Percentiles rank a stretch among this genome's conserved stretches.
These are phyloP conservation scores for Glaucomys volans DNA, from an alignment of 2,113 vertebrate genomes.

Conservation along the genomic window DNA sequence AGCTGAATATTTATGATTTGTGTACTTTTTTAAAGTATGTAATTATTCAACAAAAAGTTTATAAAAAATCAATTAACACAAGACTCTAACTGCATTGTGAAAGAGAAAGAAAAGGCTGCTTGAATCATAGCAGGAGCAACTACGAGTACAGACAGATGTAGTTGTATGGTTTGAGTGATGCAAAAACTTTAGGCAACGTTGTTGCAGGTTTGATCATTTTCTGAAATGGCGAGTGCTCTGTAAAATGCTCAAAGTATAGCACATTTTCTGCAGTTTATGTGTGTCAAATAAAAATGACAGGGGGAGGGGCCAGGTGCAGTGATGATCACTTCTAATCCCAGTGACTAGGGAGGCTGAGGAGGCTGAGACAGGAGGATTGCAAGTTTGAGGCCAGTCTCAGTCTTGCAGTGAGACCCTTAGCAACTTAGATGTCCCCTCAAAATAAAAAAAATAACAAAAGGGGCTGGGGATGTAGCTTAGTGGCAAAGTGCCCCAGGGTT, in stretches of 20 bases:
- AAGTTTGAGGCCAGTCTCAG: neutral
- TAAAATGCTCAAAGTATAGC: conserved; percentile 20
- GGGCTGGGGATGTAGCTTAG: neutral
- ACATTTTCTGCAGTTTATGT: neutral
- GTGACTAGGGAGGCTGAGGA: neutral
- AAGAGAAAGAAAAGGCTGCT: neutral
- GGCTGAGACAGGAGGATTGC: neutral
- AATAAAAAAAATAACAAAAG: neutral
- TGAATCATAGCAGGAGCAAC: neutral
- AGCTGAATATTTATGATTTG: neutral
- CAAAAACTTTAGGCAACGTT: neutral
- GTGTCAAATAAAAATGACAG: neutral
- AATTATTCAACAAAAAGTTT: conserved; percentile 4
- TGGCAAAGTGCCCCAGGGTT: neutral
- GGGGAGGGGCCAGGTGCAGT: neutral
- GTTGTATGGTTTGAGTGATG: neutral
- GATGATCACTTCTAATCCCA: neutral
- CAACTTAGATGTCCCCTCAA: neutral
- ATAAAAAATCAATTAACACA: neutral
- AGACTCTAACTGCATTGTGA: neutral
- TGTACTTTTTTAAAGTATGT: neutral
- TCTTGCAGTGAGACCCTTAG: too few species aligned
- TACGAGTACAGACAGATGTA: neutral
- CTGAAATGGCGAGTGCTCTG: conserved; percentile 34
- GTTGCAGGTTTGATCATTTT: neutral